Percentiles rank a stretch among this genome's conserved stretches.
phyloP scores from a whole-genome alignment of 2,797 vertebrate species.

The Austrolebias charrua region DNA sequence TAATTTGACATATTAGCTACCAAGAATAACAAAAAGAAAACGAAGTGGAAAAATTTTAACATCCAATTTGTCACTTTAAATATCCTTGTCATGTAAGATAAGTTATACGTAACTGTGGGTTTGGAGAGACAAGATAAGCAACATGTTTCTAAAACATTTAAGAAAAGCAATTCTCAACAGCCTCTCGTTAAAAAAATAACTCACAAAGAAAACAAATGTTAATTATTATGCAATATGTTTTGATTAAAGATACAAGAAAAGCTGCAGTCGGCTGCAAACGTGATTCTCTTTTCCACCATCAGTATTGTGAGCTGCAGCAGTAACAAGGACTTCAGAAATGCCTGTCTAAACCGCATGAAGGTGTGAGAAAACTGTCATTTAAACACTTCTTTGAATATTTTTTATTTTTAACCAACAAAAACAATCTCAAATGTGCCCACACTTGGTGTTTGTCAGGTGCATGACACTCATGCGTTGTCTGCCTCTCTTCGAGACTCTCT shows the following conservation, averaged over 20 bases:
- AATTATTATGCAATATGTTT: conserved; percentile 3
- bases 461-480: conserved; percentile 66
- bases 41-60: too few relatives aligned
- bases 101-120: background rate
- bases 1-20: background rate
- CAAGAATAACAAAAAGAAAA: background rate
- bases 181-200: background rate
- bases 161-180: too few relatives aligned
- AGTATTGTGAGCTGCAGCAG: conserved; percentile 77
- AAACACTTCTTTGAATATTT: background rate
- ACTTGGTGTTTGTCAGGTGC: conserved; percentile 63
- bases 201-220: background rate
- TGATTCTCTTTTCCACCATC: conserved; percentile 71
- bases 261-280: conserved; percentile 61
- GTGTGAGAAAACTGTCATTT: conserved; percentile 38
- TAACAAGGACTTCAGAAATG: conserved; percentile 73
- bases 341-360: conserved; percentile 77
- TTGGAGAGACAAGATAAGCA: background rate
- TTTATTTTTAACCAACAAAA: background rate
- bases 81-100: background rate
- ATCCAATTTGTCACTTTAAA: background rate
- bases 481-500: conserved; percentile 65
- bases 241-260: conserved; percentile 65
- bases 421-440: background rate
- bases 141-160: background rate